Evolutionary conservation across 2,113 vertebrate species (phyloP), one percentile per base, ranked within the genome.

Genomic region (Thymallus thymallus): DNA sequence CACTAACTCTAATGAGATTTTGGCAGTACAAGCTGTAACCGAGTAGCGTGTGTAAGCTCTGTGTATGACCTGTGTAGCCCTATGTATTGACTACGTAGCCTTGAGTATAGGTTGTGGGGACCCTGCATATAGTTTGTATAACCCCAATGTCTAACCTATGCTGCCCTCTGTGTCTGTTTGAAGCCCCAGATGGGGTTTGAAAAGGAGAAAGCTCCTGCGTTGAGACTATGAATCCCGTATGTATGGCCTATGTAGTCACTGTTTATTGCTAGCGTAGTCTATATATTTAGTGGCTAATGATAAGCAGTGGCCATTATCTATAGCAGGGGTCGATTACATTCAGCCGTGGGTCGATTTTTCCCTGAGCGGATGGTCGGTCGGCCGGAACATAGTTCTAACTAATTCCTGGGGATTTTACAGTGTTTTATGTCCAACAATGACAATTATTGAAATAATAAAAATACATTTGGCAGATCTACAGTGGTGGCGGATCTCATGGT

Each of bases 391-490:
- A 41, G 35, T 41, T 10, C 35, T 41, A 10, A 7, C 9, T 41
- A 41, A 41, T 10, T 41, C 35, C 35, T 41, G 9, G 35, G 10
- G 35, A 10, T 41, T 41, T 12, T 41, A 41, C 35, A 41, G 9
- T 41, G 35, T 41, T 10, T 41, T 12, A 41, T 12, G 9, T 41
- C 35, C 35, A 41, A 41, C 35, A 41, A 10, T 41, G 35, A 41
- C 10, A 9, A 41, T 10, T 5, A 32, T 0, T 2, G 10, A 2
- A 41, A 41, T 2, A 2, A 35, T 35, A 35, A 1, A 35, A 35
- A 35, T 35, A 35, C 35, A 10, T 41, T 41, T 41, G 35, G 9
- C 7, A 2, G 7, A 89, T 84, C 74, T 81, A 77, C 77, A 46
- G 76, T 18, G 69, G 72, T 70, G 68, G 75, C 71, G 20, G 12